Base-by-base conservation (phyloP, 2,888 invertebrate species). In the Tiliacea aurago region DNA sequence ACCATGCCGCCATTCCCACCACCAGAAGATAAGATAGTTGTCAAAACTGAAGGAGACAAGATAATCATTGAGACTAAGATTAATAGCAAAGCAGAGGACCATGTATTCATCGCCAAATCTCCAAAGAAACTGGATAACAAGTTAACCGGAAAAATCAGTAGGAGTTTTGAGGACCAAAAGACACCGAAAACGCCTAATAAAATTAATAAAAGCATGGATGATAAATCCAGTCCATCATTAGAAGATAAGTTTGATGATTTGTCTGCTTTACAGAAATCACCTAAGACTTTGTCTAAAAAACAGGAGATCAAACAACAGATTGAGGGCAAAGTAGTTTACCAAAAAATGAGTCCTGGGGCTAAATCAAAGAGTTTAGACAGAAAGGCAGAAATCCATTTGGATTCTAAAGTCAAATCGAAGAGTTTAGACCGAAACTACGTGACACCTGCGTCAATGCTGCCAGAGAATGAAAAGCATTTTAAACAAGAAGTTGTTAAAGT, bases 21-120 rank as follows among this genome's bases (percentile, higher is more conserved):
- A 58, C 97, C 97, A 0, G 98, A 98, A 91, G 98, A 98, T 90
- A 97, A 97, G 91, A 98, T 98, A 45, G 90, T 97, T 11, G 98
- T 98, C 0, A 97, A 97, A 92, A 97, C 97, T 0, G 97, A 97
- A 88, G 98, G 98, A 0, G 97, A 97, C 84, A 97, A 97, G 86
- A 97, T 97, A 77, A 97, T 97, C 20, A 97, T 97, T 78, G 98
- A 98, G 92, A 97, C 98, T 10, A 98, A 98, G 92, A 98, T 98
- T 55, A 97, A 97, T 82, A 98, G 97, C 66, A 98, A 98, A 89
- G 98, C 97, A 0, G 98, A 98, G 90, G 98, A 98, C 92, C 98
- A 98, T 78, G 98, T 98, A 9, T 97, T 98, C 73, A 98, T 98
- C 86, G 98, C 98, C 0, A 98, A 98, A 89, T 97, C 97, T 5